phyloP scores from a whole-genome alignment of 92 coral and sea anemone species.

The Parazoanthus darwini region DNA sequence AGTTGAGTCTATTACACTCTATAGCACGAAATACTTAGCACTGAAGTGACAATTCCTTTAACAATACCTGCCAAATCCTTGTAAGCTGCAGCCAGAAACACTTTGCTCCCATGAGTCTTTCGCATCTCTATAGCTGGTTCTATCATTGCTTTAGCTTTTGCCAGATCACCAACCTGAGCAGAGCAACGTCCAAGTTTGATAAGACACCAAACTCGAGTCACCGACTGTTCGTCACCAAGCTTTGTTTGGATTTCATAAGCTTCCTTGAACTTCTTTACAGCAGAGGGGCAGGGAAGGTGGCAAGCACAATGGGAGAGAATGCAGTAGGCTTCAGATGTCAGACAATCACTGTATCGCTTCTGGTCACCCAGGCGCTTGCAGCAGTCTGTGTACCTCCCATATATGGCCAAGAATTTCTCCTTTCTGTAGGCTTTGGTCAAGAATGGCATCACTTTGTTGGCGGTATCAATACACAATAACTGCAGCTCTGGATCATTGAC shows the following conservation, averaged over 20 bases:
- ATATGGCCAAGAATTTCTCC: slow-evolving; percentile 54
- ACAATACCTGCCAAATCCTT: slow-evolving; percentile 88
- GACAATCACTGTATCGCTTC: slow-evolving; percentile 74
- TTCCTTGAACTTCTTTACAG: slow-evolving; percentile 82
- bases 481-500: slow-evolving; percentile 67
- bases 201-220: slow-evolving; percentile 75
- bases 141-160: slow-evolving; percentile 63
- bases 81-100: slow-evolving; percentile 75
- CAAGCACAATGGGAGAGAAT: slow-evolving; percentile 93
- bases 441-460: slow-evolving; percentile 76
- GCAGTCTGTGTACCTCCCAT: slow-evolving; percentile 61
- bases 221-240: slow-evolving; percentile 75
- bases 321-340: slow-evolving; percentile 88
- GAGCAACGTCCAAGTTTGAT: slow-evolving; percentile 87
- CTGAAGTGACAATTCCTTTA: neutral
- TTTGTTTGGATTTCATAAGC: slow-evolving; percentile 70
- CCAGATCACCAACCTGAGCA: slow-evolving; percentile 72
- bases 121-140: slow-evolving; percentile 74
- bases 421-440: slow-evolving; percentile 50
- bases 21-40: too few species aligned
- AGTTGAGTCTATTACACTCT: too few species aligned
- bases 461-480: slow-evolving; percentile 71
- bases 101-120: slow-evolving; percentile 55
- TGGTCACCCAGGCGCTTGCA: slow-evolving; percentile 68
- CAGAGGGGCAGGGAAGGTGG: slow-evolving; percentile 90